Conservation (phyloP, 2,888 invertebrate species). For the Callyntrura sp. region DNA sequence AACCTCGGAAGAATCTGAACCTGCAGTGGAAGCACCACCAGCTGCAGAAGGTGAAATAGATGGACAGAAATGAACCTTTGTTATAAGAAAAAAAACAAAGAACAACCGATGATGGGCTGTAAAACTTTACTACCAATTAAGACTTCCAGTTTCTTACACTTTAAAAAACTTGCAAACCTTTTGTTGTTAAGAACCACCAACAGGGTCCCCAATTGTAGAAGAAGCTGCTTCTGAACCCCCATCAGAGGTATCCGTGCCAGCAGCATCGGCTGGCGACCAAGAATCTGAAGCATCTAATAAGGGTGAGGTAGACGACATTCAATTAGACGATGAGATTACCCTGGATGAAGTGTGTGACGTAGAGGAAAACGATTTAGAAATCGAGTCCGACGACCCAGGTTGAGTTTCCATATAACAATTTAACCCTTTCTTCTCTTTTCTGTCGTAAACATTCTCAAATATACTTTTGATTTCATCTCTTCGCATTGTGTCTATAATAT, state of each 20-base stretch:
- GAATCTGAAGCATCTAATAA: slow-evolving; percentile 76
- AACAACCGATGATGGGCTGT: background rate
- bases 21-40: slow-evolving; percentile 36
- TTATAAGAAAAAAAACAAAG: background rate
- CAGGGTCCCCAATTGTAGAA: slow-evolving; percentile 62
- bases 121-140: background rate
- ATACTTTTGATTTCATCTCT: slow-evolving; percentile 11
- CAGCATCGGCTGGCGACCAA: slow-evolving; percentile 39
- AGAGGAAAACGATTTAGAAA: slow-evolving; percentile 81
- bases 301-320: slow-evolving; percentile 80
- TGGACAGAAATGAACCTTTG: background rate
- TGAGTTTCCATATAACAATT: slow-evolving; percentile 72
- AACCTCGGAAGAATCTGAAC: slow-evolving; percentile 46
- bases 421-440: slow-evolving; percentile 61
- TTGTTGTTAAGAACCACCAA: slow-evolving; percentile 17
- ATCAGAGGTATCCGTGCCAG: slow-evolving; percentile 51
- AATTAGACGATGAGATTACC: slow-evolving; percentile 78
- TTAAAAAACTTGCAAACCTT: background rate
- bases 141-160: background rate
- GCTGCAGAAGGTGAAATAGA: slow-evolving; percentile 21
- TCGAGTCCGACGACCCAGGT: slow-evolving; percentile 78
- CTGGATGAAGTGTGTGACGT: slow-evolving; percentile 81
- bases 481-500: background rate
- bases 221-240: slow-evolving; percentile 47
- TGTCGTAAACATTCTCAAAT: slow-evolving; percentile 45